These are phyloP conservation scores for Coreius guichenoti DNA, from an alignment of 2,797 vertebrate genomes.

Conservation along the genomic window DNA sequence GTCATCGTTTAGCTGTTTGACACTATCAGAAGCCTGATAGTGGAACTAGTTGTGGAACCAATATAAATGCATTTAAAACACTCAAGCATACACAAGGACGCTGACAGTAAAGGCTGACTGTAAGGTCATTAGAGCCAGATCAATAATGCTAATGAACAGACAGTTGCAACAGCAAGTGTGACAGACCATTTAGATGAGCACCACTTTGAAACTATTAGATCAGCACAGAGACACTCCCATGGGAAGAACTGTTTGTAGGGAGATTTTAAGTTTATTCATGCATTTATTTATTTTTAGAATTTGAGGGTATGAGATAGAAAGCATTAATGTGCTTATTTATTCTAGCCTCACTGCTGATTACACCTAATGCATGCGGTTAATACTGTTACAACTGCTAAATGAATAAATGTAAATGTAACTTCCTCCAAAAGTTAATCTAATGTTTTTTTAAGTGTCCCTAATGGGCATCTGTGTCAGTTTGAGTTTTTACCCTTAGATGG, in stretches of 20 bases:
- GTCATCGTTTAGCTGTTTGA: constrained; percentile 15
- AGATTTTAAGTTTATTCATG: not conserved
- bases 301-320: not conserved
- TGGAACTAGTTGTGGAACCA: not conserved
- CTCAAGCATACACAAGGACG: constrained; percentile 4
- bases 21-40: not conserved
- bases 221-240: constrained; percentile 22
- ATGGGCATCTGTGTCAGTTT: not conserved
- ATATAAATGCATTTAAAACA: constrained; percentile 26
- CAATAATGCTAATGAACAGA: constrained; percentile 63
- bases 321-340: constrained; percentile 8
- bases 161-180: constrained; percentile 42
- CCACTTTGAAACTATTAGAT: constrained; percentile 44
- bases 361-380: not conserved
- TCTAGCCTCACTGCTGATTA: constrained; percentile 4
- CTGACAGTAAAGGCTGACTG: constrained; percentile 48
- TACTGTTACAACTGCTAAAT: not conserved
- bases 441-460: not conserved
- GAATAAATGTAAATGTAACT: not conserved
- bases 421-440: not conserved
- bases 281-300: constrained; percentile 4
- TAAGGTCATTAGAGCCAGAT: constrained; percentile 60
- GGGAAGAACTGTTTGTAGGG: not conserved
- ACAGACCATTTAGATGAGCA: constrained; percentile 42
- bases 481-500: constrained; percentile 65